Evolutionary conservation across 2,797 vertebrate species (phyloP).

Genomic region (Paguma larvata): DNA sequence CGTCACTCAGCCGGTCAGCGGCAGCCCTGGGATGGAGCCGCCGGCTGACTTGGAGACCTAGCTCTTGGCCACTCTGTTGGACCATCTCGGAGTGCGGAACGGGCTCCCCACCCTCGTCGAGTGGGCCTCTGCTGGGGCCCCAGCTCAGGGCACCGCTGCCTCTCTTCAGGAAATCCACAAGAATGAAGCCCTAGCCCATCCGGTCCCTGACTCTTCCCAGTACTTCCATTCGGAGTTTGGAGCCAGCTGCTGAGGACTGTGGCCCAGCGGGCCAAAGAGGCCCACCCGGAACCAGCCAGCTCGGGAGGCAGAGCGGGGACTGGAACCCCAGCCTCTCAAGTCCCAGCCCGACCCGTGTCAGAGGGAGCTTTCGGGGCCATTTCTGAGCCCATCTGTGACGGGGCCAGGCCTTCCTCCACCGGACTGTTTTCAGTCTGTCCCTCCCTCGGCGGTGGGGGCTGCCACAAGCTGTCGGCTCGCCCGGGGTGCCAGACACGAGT

Average conservation of each 20-base stretch:
- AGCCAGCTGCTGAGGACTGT: not conserved
- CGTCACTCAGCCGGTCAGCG: not conserved
- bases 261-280: not conserved
- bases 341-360: not conserved
- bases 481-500: constrained; percentile 61
- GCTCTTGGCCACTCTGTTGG: not conserved
- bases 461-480: constrained; percentile 60
- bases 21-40: not conserved
- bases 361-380: not conserved
- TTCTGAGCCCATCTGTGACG: not conserved
- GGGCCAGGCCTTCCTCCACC: not conserved
- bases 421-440: not conserved
- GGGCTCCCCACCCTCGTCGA: rapidly evolving
- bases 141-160: too few species aligned
- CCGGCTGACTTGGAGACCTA: not conserved
- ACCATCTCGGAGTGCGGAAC: not conserved
- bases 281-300: not conserved
- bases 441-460: not conserved
- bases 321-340: not conserved
- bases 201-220: not conserved
- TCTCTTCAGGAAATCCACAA: not conserved
- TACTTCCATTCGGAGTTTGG: not conserved
- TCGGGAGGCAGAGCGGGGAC: not conserved
- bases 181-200: not conserved
- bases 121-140: not conserved